phyloP scores from a whole-genome alignment of 1,140 invertebrate genomes.

The Pararge aegeria region DNA sequence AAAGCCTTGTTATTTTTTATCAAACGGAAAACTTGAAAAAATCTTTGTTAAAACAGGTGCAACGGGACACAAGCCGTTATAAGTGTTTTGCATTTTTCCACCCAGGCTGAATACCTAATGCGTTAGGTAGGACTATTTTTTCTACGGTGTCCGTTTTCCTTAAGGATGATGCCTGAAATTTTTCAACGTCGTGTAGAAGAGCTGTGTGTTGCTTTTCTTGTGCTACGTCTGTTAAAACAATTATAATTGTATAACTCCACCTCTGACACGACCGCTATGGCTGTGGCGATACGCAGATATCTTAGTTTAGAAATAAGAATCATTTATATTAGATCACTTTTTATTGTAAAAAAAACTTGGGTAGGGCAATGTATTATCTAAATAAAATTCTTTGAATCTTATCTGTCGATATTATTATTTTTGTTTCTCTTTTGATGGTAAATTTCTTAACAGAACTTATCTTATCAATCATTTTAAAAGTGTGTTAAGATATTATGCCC shows the following conservation, averaged over 20 bases:
- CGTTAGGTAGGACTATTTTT: conserved; percentile 89
- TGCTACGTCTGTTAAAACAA: conserved; percentile 83
- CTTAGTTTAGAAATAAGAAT: too few species aligned
- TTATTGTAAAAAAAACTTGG: too few species aligned
- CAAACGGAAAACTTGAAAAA: not conserved
- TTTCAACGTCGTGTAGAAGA: conserved; percentile 87
- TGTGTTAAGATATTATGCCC: too few species aligned
- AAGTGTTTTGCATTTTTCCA: conserved; percentile 19
- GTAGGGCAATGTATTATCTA: too few species aligned
- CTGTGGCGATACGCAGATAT: too few species aligned
- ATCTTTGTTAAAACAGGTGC: conserved; percentile 1
- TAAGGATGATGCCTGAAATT: conserved; percentile 84
- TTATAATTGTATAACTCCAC: conserved; percentile 10
- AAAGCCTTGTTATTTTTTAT: not conserved
- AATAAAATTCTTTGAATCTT: too few species aligned
- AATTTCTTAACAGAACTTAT: too few species aligned
- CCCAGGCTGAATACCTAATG: conserved; percentile 83
- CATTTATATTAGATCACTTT: too few species aligned
- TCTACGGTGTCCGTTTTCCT: conserved; percentile 89
- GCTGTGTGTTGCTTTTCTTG: conserved; percentile 87
- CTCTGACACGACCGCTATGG: not conserved
- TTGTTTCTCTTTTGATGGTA: too few species aligned
- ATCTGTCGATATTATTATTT: too few species aligned
- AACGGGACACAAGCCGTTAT: conserved; percentile 2
- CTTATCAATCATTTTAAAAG: too few species aligned